Evolutionary conservation across 2,888 invertebrate species (phyloP).

Genomic region (Sphaeridia pumilis): DNA sequence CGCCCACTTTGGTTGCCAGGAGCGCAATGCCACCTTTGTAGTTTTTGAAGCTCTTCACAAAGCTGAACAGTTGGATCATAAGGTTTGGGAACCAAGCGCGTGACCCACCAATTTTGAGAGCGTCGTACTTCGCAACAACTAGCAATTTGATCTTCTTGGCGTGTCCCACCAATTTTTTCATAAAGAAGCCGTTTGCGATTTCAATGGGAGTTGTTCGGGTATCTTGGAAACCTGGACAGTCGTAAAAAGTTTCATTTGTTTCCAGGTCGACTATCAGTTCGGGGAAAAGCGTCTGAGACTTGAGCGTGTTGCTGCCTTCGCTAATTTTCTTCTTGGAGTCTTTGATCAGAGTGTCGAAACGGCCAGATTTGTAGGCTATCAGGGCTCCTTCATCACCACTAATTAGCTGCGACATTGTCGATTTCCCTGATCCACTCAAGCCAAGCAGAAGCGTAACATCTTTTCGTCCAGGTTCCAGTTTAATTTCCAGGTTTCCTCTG

Average conservation of each 20-base stretch:
- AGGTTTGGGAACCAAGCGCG: not conserved
- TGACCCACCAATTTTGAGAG: not conserved
- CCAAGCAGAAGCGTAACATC: not conserved
- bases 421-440: not conserved
- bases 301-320: not conserved
- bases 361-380: not conserved
- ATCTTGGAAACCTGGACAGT: conserved; percentile 15
- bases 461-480: too few relatives aligned
- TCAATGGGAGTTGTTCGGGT: conserved; percentile 1
- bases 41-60: not conserved
- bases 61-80: not conserved
- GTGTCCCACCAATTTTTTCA: not conserved
- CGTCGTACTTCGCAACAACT: not conserved
- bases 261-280: not conserved
- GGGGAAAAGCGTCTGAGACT: not conserved
- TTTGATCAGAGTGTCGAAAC: not conserved
- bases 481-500: too few relatives aligned
- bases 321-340: not conserved
- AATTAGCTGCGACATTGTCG: not conserved
- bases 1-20: not conserved
- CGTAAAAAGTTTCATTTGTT: not conserved
- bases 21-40: not conserved
- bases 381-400: not conserved
- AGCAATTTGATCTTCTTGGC: not conserved
- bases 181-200: conserved; percentile 8